phyloP scores from a whole-genome alignment of 2,888 invertebrate species.

The Zeuzera pyrina region DNA sequence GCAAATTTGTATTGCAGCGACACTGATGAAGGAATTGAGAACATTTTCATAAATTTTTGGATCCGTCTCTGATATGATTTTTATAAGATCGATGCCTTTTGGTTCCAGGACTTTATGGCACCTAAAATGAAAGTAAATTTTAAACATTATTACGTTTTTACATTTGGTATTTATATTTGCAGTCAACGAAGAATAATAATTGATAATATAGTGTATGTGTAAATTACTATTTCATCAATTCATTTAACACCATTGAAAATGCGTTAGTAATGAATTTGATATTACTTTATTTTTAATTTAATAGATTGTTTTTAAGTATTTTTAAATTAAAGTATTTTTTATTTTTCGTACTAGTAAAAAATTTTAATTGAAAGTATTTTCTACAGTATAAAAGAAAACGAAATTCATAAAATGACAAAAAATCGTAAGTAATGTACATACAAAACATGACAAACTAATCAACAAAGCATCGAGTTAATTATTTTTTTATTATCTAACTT shows the following conservation, averaged over 20 bases:
- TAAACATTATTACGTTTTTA: background rate
- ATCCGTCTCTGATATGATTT: conserved; percentile 74
- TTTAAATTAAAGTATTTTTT: no score
- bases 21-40: conserved; percentile 81
- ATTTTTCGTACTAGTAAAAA: no score
- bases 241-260: background rate
- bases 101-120: conserved; percentile 76
- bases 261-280: background rate
- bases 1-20: conserved; percentile 78
- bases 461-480: no score
- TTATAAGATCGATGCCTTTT: conserved; percentile 76
- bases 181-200: background rate
- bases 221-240: background rate
- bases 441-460: no score
- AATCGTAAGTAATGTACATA: no score
- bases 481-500: background rate
- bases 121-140: conserved; percentile 25
- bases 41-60: conserved; percentile 78
- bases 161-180: background rate
- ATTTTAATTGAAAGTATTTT: no score
- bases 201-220: background rate
- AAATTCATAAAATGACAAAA: no score
- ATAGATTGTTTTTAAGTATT: no score
- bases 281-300: no score
- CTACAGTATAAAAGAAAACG: no score